Evolutionary conservation across 2,888 invertebrate species (phyloP).

Genomic region (Trichogramma evanescens): DNA sequence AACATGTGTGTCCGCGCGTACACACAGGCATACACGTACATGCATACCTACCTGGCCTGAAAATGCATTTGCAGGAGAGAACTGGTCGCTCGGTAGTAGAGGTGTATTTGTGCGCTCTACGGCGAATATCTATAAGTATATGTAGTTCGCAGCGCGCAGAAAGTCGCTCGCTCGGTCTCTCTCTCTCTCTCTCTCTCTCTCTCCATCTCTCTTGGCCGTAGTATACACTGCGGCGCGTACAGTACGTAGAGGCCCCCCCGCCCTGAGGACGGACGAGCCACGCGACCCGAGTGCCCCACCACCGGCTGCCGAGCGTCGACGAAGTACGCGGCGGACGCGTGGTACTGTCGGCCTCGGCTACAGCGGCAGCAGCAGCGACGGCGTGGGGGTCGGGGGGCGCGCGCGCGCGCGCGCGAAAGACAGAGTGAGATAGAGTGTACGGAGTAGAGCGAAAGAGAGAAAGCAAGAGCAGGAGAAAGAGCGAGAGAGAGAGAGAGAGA

Average conservation of each 20-base stretch:
- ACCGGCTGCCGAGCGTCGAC: neutral
- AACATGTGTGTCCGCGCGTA: too few relatives aligned
- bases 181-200: too few relatives aligned
- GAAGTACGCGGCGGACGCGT: constrained; percentile 20
- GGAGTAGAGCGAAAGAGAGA: constrained; percentile 10
- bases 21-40: constrained; percentile 1
- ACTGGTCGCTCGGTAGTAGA: too few relatives aligned
- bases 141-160: too few relatives aligned
- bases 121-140: too few relatives aligned
- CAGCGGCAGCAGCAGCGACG: constrained; percentile 3
- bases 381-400: neutral
- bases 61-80: too few relatives aligned
- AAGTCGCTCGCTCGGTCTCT: too few relatives aligned
- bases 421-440: too few relatives aligned
- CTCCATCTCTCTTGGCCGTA: neutral
- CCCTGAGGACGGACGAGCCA: constrained; percentile 11
- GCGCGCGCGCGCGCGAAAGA: constrained; percentile 16
- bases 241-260: constrained; percentile 16
- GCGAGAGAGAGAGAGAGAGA: constrained; percentile 14
- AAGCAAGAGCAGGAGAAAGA: constrained; percentile 14
- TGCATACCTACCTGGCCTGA: neutral
- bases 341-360: neutral
- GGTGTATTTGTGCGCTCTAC: too few relatives aligned
- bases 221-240: constrained; percentile 8
- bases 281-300: constrained; percentile 22